Percentiles rank a stretch among this genome's conserved stretches.
These are phyloP conservation scores for Styela plicata DNA, from an alignment of 23 tunicate species.

Conservation along the genomic window DNA sequence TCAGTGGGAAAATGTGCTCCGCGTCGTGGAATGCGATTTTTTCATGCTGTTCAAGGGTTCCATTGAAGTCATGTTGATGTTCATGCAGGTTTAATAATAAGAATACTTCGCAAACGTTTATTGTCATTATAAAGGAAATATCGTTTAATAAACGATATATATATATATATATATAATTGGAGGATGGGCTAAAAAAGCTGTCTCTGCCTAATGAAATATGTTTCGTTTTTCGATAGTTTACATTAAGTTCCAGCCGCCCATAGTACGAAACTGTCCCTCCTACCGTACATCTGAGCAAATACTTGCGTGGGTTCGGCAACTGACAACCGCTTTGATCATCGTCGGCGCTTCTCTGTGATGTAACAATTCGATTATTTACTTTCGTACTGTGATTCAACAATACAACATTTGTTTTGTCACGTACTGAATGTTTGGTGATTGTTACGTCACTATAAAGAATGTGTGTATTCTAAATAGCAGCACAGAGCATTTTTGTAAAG, in stretches of 20 bases:
- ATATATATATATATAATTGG: too few relatives aligned
- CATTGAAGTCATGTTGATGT: too few relatives aligned
- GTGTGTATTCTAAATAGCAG: background rate
- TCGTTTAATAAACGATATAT: too few relatives aligned
- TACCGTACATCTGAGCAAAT: background rate
- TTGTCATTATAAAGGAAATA: too few relatives aligned
- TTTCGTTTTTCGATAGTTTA: background rate
- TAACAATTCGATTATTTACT: conserved; percentile 10
- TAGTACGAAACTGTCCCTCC: background rate
- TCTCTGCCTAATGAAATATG: background rate
- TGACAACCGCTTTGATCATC: conserved; percentile 25
- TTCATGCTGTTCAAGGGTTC: too few relatives aligned
- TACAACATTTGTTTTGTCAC: conserved; percentile 4
- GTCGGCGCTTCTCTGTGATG: conserved; percentile 17
- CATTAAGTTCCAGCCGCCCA: background rate
- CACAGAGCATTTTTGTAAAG: too few relatives aligned
- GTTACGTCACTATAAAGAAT: background rate
- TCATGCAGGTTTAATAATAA: too few relatives aligned
- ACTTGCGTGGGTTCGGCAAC: conserved; percentile 4
- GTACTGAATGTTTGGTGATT: background rate
- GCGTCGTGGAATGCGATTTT: too few relatives aligned
- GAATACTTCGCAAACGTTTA: too few relatives aligned
- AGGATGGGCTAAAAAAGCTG: too few relatives aligned
- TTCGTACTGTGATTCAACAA: conserved; percentile 18
- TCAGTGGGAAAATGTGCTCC: too few relatives aligned